phyloP scores from a whole-genome alignment of 2,113 vertebrate species.

The Panthera leo region DNA sequence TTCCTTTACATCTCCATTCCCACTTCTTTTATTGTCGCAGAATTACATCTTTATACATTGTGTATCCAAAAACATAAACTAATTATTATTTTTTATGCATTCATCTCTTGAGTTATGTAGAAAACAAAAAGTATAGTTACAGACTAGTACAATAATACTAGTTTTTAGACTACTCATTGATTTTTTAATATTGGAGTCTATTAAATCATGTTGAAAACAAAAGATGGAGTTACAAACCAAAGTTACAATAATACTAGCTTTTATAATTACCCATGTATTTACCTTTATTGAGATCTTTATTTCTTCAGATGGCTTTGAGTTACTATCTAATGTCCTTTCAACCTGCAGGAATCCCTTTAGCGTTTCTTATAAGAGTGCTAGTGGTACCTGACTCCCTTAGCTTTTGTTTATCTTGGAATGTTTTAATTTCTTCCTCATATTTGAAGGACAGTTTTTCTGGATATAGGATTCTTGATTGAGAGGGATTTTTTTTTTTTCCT shows the following conservation, averaged over 20 bases:
- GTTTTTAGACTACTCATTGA: not conserved
- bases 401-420: not conserved
- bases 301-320: not conserved
- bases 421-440: not conserved
- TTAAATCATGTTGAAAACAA: not conserved
- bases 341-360: not conserved
- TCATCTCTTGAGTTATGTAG: not conserved
- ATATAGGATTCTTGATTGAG: not conserved
- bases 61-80: not conserved
- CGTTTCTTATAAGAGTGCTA: not conserved
- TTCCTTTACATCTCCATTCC: not conserved
- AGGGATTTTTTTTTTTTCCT: not conserved
- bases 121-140: not conserved
- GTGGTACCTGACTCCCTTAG: not conserved
- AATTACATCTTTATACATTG: not conserved
- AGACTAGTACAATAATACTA: not conserved
- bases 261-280: not conserved
- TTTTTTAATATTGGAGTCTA: not conserved
- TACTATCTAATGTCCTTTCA: not conserved
- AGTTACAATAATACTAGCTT: not conserved
- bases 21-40: not conserved
- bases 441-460: not conserved
- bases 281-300: not conserved
- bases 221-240: not conserved
- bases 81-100: not conserved